Evolutionary conservation across 2,113 vertebrate species (phyloP).

Genomic region (Daubentonia madagascariensis): DNA sequence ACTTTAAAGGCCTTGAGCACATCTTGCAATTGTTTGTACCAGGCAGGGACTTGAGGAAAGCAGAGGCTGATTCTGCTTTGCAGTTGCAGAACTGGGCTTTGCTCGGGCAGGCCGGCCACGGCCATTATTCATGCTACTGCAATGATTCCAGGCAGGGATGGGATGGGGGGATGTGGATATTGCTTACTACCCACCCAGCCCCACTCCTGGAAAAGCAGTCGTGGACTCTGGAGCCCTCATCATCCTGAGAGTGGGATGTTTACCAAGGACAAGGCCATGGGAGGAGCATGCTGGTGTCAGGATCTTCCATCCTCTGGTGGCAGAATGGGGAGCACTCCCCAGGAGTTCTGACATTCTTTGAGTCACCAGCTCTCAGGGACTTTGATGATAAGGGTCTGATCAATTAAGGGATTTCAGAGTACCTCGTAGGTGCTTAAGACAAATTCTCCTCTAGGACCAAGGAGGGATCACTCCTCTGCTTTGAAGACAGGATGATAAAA

Average conservation of each 20-base stretch:
- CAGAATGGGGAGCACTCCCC: not conserved
- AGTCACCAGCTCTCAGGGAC: not conserved
- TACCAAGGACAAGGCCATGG: not conserved
- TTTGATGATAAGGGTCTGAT: accelerated
- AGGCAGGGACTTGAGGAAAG: not conserved
- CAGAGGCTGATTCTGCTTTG: not conserved
- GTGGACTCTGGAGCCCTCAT: not conserved
- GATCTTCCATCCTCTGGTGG: not conserved
- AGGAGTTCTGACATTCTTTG: not conserved
- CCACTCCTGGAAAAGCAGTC: not conserved
- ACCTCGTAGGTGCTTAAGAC: not conserved
- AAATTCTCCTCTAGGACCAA: not conserved
- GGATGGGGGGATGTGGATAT: no score
- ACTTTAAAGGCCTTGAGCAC: not conserved
- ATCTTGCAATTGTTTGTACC: not conserved
- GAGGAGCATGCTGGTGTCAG: not conserved
- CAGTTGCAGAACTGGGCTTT: accelerated
- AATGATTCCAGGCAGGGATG: accelerated
- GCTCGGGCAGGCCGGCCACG: no score
- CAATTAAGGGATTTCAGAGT: not conserved
- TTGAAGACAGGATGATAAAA: not conserved
- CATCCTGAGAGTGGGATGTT: not conserved
- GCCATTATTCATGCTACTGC: not conserved
- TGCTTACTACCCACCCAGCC: not conserved
- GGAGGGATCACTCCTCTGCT: not conserved